A percentile compares a stretch with the other conserved stretches of the same genome.
Evolutionary conservation across 2,888 invertebrate genomes (phyloP).

Genomic region (Drosophila testacea): DNA sequence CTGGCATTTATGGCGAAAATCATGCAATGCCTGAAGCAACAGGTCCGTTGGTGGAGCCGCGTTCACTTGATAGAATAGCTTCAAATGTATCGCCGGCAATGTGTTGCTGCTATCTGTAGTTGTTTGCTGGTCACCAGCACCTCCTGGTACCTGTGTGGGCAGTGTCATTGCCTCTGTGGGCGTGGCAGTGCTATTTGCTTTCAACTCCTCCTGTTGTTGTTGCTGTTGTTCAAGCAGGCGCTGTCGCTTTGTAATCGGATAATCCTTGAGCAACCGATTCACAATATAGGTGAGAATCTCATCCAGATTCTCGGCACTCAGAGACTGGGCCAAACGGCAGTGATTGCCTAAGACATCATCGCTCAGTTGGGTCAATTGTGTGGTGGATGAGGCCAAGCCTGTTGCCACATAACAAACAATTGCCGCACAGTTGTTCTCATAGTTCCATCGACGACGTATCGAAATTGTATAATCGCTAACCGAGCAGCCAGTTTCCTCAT

Average conservation of each 20-base stretch:
- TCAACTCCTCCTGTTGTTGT: not conserved
- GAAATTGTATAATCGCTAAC: conserved; percentile 93
- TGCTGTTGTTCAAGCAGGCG: conserved; percentile 29
- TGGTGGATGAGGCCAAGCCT: conserved; percentile 85
- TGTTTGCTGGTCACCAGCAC: conserved; percentile 55
- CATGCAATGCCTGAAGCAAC: conserved; percentile 84
- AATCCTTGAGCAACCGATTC: conserved; percentile 86
- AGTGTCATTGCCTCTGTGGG: conserved; percentile 35
- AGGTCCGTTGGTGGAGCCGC: conserved; percentile 86
- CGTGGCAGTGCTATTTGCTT: conserved; percentile 25
- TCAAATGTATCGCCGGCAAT: conserved; percentile 89
- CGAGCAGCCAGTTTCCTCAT: conserved; percentile 96
- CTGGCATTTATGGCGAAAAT: conserved; percentile 86
- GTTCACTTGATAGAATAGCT: conserved; percentile 91
- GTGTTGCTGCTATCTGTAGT: not conserved
- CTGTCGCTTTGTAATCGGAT: conserved; percentile 79
- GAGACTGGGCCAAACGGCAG: conserved; percentile 83
- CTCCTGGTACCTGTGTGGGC: conserved; percentile 60
- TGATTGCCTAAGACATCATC: conserved; percentile 84
- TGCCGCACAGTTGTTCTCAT: conserved; percentile 94
- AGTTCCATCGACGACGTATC: conserved; percentile 94
- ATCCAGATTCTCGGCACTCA: conserved; percentile 86
- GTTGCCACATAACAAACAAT: conserved; percentile 93
- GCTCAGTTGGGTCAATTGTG: conserved; percentile 84
- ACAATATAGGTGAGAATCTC: conserved; percentile 87